phyloP scores from a whole-genome alignment of 2,797 vertebrate genomes.

The Gymnopithys bicolor region DNA sequence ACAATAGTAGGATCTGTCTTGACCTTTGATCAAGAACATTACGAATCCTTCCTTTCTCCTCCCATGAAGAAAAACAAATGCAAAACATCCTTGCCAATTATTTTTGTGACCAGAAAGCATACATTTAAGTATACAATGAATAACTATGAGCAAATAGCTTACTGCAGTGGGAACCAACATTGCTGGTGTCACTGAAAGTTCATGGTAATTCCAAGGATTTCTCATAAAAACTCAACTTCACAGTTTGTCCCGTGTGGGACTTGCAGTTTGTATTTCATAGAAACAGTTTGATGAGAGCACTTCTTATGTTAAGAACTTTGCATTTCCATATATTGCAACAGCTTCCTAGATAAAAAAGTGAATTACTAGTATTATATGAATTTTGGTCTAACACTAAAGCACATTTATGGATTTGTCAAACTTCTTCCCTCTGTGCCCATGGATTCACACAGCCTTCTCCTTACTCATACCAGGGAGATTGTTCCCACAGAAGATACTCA shows the following conservation, averaged over 20 bases:
- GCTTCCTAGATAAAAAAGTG: neutral
- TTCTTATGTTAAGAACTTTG: slow-evolving; percentile 58
- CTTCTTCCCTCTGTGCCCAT: neutral
- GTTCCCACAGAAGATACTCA: neutral
- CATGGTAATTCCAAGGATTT: slow-evolving; percentile 41
- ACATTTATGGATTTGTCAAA: neutral
- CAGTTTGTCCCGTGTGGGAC: slow-evolving; percentile 50
- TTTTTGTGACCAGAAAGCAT: slow-evolving; percentile 49
- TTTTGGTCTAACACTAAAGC: slow-evolving; percentile 7
- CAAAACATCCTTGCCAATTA: slow-evolving; percentile 21
- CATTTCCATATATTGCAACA: neutral
- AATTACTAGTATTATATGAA: neutral
- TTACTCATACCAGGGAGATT: neutral
- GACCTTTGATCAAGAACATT: slow-evolving; percentile 41
- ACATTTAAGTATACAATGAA: slow-evolving; percentile 31
- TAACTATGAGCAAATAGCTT: slow-evolving; percentile 34
- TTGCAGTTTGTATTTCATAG: slow-evolving; percentile 29
- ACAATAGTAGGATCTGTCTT: neutral
- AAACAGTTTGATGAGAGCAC: slow-evolving; percentile 65
- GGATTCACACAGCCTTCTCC: neutral
- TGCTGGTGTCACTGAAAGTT: slow-evolving; percentile 63
- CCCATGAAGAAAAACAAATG: slow-evolving; percentile 33
- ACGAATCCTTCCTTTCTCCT: slow-evolving; percentile 31
- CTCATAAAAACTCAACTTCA: slow-evolving; percentile 67
- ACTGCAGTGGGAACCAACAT: slow-evolving; percentile 36